These are phyloP conservation scores for Margarornis squamiger DNA, from an alignment of 2,797 vertebrate genomes.

Conservation along the genomic window DNA sequence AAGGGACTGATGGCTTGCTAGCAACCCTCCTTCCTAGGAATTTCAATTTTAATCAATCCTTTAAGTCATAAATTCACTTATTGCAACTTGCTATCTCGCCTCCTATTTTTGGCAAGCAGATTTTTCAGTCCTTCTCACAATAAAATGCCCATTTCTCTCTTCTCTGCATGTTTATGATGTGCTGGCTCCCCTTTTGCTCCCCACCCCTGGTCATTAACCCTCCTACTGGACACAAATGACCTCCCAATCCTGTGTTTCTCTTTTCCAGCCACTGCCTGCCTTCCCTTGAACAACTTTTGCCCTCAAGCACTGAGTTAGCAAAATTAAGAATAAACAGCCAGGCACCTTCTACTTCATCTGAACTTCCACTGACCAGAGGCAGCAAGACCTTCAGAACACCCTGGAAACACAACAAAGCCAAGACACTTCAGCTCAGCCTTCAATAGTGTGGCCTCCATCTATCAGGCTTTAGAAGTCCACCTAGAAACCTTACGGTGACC, in stretches of 20 bases:
- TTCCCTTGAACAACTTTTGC: neutral
- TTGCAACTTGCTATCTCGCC: neutral
- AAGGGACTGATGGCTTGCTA: neutral
- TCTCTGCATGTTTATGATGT: neutral
- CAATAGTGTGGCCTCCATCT: rapidly evolving
- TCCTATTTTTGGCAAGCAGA: neutral
- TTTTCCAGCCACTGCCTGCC: neutral
- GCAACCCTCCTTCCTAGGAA: neutral
- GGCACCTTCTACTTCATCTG: neutral
- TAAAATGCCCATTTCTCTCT: neutral
- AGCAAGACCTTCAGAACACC: neutral
- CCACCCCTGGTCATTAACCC: neutral
- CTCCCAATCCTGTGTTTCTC: neutral
- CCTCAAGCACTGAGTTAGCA: neutral
- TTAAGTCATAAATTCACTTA: neutral
- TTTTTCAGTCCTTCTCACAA: neutral
- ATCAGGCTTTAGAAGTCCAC: neutral
- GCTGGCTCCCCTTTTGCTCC: neutral
- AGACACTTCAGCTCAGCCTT: neutral
- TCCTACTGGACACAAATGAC: neutral
- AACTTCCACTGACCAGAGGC: neutral
- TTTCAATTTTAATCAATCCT: neutral
- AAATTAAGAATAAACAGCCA: neutral
- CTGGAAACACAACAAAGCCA: neutral
- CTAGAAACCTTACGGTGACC: too few species aligned